Evolutionary conservation across 2,888 invertebrate genomes (phyloP), one percentile per base, ranked within the genome.

Genomic region (Timandra comae): DNA sequence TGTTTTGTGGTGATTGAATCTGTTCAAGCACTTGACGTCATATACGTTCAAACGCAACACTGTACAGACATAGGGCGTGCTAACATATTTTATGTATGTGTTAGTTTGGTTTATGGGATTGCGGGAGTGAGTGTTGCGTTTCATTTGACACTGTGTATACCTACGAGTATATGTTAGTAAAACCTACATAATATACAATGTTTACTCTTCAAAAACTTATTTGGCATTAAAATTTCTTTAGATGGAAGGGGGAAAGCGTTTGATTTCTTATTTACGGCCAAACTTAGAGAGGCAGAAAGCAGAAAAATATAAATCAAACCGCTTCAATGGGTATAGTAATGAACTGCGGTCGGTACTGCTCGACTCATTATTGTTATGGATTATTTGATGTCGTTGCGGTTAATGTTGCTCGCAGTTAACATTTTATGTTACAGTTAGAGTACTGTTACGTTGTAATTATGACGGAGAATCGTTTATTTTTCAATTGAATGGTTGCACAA

Each of bases 1-100:
- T 73, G 76, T 78, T 77, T 56, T 6, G 54, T 57, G 61, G 69
- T 80, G 77, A 82, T 81, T 79, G 77, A 77, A 81, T 78, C 68
- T 64, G 67, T 67, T 62, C 63, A 63, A 53, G 60, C 71, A 66
- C 62, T 60, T 51, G 53, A 57, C 66, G 68, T 68, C 63, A 69
- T 70, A 63, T n/a, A 31, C 13, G 25, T 16, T 29, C 30, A 28
- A 27, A 29, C n/a, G 23, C 8, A 23, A 26, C 12, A 10, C 7
- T 9, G 7, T 38, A 38, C n/a, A n/a, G n/a, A n/a, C n/a, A n/a
- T n/a, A n/a, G n/a, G n/a, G n/a, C n/a, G n/a, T n/a, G n/a, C n/a
- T n/a, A n/a, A n/a, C n/a, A n/a, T n/a, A n/a, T n/a, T n/a, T n/a
- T n/a, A n/a, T n/a, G n/a, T n/a, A n/a, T n/a, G n/a, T n/a, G n/a